Conservation (phyloP, 2,888 invertebrate genomes). For the Scaeva pyrastri region DNA sequence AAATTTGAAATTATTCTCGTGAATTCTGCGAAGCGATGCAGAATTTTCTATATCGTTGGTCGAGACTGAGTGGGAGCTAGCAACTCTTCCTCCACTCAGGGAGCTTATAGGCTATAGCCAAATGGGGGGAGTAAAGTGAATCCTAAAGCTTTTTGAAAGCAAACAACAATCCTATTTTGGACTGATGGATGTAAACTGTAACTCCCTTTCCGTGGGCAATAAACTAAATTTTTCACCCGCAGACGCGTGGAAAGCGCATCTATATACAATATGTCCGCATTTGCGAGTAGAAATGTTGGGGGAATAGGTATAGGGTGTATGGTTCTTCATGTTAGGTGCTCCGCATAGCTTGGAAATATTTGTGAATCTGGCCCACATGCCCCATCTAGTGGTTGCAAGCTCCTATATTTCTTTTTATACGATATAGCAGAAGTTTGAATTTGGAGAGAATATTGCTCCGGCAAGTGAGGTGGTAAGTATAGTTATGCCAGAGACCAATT, state of each 20-base stretch:
- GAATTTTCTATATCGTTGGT: constrained; percentile 10
- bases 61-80: background rate
- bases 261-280: constrained; percentile 26
- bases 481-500: constrained; percentile 63
- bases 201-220: constrained; percentile 29
- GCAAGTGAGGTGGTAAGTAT: background rate
- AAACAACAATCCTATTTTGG: constrained; percentile 22
- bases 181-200: constrained; percentile 34
- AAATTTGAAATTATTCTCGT: constrained; percentile 33
- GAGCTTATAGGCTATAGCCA: background rate
- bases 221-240: constrained; percentile 40
- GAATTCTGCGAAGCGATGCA: constrained; percentile 24
- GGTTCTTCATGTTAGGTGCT: constrained; percentile 2
- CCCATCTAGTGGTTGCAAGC: background rate
- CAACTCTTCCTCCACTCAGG: background rate
- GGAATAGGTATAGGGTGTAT: background rate
- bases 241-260: constrained; percentile 44
- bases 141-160: constrained; percentile 26
- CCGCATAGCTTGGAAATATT: constrained; percentile 41
- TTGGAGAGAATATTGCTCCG: background rate
- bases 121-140: constrained; percentile 3
- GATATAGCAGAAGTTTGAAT: background rate
- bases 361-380: constrained; percentile 21
- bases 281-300: background rate
- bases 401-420: no score